These are phyloP conservation scores for Telenomus remus DNA, from an alignment of 1,140 invertebrate species.

Conservation along the genomic window DNA sequence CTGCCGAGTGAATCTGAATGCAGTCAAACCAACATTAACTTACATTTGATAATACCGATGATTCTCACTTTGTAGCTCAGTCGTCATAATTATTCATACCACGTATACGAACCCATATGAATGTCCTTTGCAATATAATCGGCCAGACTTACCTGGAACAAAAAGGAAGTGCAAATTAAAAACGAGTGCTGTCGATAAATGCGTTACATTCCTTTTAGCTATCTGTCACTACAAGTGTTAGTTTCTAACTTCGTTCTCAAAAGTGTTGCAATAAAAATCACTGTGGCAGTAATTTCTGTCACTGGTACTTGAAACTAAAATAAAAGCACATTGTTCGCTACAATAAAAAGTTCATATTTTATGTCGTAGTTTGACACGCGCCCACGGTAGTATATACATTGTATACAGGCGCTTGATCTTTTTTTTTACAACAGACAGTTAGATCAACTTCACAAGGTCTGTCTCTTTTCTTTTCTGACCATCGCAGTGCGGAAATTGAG, in stretches of 20 bases:
- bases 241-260: conserved; percentile 1
- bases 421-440: conserved; percentile 38
- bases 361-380: conserved; percentile 10
- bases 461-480: conserved; percentile 53
- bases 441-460: conserved; percentile 44
- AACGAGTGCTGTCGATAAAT: conserved; percentile 5
- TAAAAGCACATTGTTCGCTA: conserved; percentile 32
- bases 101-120: background rate
- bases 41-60: conserved; percentile 5
- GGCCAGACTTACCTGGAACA: conserved; percentile 35
- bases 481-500: conserved; percentile 57
- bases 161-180: conserved; percentile 8
- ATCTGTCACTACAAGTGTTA: conserved; percentile 20
- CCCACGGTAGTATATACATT: conserved; percentile 24
- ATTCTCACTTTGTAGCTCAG: background rate
- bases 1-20: conserved; percentile 10
- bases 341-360: conserved; percentile 45
- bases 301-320: conserved; percentile 26
- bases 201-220: conserved; percentile 4
- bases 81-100: background rate
- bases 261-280: conserved; percentile 5
- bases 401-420: conserved; percentile 32
- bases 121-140: background rate
- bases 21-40: conserved; percentile 10
- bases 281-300: conserved; percentile 41